Evolutionary conservation across 2,888 invertebrate genomes (phyloP), one percentile per base, ranked within the genome.

Genomic region (Drosophila lacicola): DNA sequence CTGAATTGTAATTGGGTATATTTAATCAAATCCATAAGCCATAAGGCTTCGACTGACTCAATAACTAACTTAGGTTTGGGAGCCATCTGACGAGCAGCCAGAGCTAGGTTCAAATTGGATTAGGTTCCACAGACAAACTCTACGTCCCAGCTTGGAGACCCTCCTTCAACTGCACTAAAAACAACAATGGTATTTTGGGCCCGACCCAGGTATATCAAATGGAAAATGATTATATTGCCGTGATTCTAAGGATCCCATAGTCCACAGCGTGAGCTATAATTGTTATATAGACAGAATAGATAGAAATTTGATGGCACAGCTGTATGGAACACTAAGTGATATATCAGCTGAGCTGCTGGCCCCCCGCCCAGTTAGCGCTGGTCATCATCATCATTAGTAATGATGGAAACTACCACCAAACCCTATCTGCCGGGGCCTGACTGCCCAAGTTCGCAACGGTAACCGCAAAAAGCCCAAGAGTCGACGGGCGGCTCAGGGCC

Each of bases 341-440:
- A 76, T 65, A 70, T 84, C 82, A 78, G 75, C 34, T 50, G 47
- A 36, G 51, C 57, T 49, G 57, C 56, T 66, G 60, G 41, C 50
- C 55, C 55, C 49, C 54, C 45, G 44, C 53, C 49, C 50, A 45
- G 44, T 21, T 62, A 56, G 56, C 65, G 41, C 37, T 81, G 81
- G 78, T 86, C 84, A 84, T 82, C 87, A 83, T 87, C 83, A 83
- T 83, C 88, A 87, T 83, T 87, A 83, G 88, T 80, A 87, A 82
- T 79, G 77, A 82, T 58, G 65, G 53, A 68, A 29, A 71, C 76
- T 74, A 71, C 76, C 85, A 75, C 69, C 70, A 36, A 60, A 56
- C 46, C 50, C 68, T 39, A 47, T 42, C 41, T 39, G 10, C 36
- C 50, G 9, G 46, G 36, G 37, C 42, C 47, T 17, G 42, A 41